Percentiles rank a stretch among this genome's conserved stretches.
phyloP scores from a whole-genome alignment of 2,113 vertebrate species.

The Rhynchomys soricoides region DNA sequence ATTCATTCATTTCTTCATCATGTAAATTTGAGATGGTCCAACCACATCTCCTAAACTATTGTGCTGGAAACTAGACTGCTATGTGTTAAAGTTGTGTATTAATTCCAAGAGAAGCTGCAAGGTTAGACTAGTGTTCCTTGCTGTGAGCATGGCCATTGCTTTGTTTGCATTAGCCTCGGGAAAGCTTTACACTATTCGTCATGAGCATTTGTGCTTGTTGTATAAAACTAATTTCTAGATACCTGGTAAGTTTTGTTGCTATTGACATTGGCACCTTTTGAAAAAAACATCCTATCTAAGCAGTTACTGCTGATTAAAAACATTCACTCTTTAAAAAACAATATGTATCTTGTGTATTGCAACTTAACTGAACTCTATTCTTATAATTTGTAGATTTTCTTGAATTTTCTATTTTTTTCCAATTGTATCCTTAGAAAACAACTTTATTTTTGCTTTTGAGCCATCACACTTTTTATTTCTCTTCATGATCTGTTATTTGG shows the following conservation, averaged over 20 bases:
- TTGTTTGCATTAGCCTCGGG: not conserved
- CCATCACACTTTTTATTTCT: not conserved
- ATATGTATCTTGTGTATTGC: not conserved
- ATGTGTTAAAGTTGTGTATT: not conserved
- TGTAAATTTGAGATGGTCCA: not conserved
- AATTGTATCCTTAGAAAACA: not conserved
- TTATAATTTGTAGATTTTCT: constrained; percentile 2
- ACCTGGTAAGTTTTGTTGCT: not conserved
- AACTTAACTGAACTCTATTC: constrained; percentile 6
- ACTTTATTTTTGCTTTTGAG: not conserved
- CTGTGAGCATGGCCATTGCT: not conserved
- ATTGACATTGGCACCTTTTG: not conserved
- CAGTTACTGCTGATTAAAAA: not conserved
- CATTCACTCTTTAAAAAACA: not conserved
- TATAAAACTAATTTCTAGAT: not conserved
- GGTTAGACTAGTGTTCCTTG: not conserved
- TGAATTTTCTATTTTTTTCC: constrained; percentile 4
- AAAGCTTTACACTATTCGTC: not conserved
- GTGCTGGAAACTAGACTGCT: not conserved
- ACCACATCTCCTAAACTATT: not conserved
- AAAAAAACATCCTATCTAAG: not conserved
- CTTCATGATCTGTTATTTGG: not conserved
- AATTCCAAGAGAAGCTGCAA: not conserved
- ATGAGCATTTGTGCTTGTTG: not conserved
- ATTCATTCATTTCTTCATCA: not conserved